phyloP scores from a whole-genome alignment of 2,113 vertebrate species.

The Corvus hawaiiensis region DNA sequence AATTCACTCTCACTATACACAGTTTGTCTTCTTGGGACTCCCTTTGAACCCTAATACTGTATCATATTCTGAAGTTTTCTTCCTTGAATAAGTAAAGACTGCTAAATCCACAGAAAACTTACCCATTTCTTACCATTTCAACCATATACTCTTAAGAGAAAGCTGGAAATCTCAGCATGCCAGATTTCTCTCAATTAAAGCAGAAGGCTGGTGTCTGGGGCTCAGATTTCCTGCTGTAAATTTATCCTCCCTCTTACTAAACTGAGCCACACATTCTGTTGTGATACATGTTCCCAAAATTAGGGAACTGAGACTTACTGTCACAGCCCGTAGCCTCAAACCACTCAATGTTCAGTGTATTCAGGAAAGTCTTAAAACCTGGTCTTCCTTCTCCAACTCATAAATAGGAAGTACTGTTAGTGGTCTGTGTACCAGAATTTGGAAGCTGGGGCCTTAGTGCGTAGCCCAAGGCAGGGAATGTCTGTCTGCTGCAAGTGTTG shows the following conservation, averaged over 20 bases:
- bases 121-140: not conserved
- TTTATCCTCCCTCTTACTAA: not conserved
- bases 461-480: not conserved
- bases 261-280: not conserved
- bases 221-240: not conserved
- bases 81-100: not conserved
- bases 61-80: not conserved
- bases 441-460: not conserved
- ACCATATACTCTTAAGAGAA: not conserved
- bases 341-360: not conserved
- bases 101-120: not conserved
- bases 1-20: not conserved
- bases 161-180: not conserved
- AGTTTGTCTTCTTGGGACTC: not conserved
- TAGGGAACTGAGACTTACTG: not conserved
- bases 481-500: not conserved
- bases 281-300: not conserved
- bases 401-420: not conserved
- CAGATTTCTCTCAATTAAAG: not conserved
- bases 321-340: not conserved
- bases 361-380: not conserved
- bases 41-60: not conserved
- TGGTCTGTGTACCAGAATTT: not conserved
- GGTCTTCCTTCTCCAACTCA: not conserved
- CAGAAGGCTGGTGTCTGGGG: not conserved